Percentiles rank a stretch among this genome's conserved stretches.
phyloP scores from a whole-genome alignment of 1,140 invertebrate genomes.

The Drosophila carrolli region DNA sequence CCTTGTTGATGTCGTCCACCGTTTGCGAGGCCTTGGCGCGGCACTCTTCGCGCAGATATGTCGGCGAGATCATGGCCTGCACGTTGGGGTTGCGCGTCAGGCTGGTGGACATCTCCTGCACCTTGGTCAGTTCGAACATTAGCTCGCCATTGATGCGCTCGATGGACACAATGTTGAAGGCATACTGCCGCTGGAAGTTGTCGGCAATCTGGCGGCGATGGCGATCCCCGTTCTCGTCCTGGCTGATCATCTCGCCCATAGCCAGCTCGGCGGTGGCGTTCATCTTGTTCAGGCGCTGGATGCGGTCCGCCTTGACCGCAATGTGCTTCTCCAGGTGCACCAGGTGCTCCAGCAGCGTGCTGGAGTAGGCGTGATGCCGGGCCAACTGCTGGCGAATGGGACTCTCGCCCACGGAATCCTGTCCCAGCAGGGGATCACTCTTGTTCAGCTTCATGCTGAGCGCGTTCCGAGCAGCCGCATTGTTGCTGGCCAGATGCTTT shows the following conservation, averaged over 20 bases:
- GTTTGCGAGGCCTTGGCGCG: slow-evolving; percentile 92
- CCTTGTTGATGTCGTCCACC: slow-evolving; percentile 90
- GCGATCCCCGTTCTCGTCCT: slow-evolving; percentile 62
- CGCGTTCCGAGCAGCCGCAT: slow-evolving; percentile 64
- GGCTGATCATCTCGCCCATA: slow-evolving; percentile 85
- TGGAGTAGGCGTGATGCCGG: slow-evolving; percentile 89
- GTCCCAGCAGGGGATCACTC: slow-evolving; percentile 86
- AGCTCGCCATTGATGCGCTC: slow-evolving; percentile 96
- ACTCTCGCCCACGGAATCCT: slow-evolving; percentile 78
- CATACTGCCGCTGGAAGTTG: slow-evolving; percentile 96
- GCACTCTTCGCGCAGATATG: slow-evolving; percentile 94
- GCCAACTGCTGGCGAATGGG: slow-evolving; percentile 60
- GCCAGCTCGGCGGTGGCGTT: slow-evolving; percentile 96
- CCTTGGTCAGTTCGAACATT: slow-evolving; percentile 92
- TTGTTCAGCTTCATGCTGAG: slow-evolving; percentile 82
- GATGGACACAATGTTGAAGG: slow-evolving; percentile 94
- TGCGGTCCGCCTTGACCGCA: slow-evolving; percentile 93
- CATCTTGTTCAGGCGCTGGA: slow-evolving; percentile 93
- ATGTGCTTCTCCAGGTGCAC: slow-evolving; percentile 94
- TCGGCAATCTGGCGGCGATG: slow-evolving; percentile 85
- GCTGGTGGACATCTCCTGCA: slow-evolving; percentile 94
- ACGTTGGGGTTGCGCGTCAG: slow-evolving; percentile 94
- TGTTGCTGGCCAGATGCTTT: slow-evolving; percentile 58
- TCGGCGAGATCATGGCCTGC: slow-evolving; percentile 94
- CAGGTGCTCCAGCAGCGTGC: slow-evolving; percentile 93